These are phyloP conservation scores for Pseudomugil gertrudae DNA, from an alignment of 2,797 vertebrate species.

Conservation along the genomic window DNA sequence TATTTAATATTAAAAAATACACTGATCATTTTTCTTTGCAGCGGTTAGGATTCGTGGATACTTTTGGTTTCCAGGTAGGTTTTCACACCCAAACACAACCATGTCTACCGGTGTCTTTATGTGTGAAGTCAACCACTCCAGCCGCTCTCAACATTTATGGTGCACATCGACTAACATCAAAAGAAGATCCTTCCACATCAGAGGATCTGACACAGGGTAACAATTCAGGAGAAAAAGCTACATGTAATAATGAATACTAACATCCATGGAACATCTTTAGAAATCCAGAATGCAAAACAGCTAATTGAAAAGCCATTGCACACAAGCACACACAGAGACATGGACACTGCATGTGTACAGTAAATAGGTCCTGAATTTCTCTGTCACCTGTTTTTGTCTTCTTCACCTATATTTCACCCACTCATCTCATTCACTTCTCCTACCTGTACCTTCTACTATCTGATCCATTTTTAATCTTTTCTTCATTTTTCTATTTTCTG, in stretches of 20 bases:
- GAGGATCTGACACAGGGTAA: conserved; percentile 3
- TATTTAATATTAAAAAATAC: no score
- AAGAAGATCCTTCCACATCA: conserved; percentile 4
- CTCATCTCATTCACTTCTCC: background rate
- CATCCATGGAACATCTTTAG: background rate
- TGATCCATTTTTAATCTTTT: conserved; percentile 1
- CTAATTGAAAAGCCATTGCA: conserved; percentile 4
- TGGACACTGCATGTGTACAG: conserved; percentile 7
- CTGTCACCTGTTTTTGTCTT: conserved; percentile 9
- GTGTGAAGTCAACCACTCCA: conserved; percentile 42
- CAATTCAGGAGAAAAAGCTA: background rate
- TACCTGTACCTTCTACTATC: conserved; percentile 31
- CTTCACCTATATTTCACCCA: conserved; percentile 9
- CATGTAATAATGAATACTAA: conserved; percentile 13
- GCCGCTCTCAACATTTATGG: conserved; percentile 11
- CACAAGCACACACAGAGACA: conserved; percentile 7
- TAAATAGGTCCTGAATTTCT: conserved; percentile 48
- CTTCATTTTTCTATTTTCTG: background rate
- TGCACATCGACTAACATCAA: conserved; percentile 27
- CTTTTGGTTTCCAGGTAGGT: background rate
- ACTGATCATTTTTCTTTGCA: background rate
- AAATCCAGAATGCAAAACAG: conserved; percentile 21
- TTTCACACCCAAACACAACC: conserved; percentile 16
- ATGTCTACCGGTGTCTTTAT: conserved; percentile 26
- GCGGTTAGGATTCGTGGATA: background rate